A percentile compares a stretch with the other conserved stretches of the same genome.
These are phyloP conservation scores for Phrynocephalus guinanensis DNA, from an alignment of 2,797 vertebrate genomes.

Conservation along the genomic window DNA sequence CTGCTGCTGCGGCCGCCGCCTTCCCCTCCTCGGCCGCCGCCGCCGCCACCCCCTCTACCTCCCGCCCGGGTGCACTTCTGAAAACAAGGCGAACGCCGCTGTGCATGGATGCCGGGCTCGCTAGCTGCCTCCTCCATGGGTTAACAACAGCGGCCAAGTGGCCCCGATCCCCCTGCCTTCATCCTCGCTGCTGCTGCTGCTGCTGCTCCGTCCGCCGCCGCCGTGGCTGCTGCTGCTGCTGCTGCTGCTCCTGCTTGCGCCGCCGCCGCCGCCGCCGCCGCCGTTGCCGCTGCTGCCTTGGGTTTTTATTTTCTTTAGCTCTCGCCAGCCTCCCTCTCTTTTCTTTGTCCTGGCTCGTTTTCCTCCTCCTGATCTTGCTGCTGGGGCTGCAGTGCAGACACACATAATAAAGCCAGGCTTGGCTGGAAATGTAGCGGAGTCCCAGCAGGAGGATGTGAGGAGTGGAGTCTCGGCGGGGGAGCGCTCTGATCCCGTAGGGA, in stretches of 20 bases:
- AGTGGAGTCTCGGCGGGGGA: constrained; percentile 99
- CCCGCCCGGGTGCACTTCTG: constrained; percentile 70
- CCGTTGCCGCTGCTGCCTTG: constrained; percentile 74
- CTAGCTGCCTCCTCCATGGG: constrained; percentile 85
- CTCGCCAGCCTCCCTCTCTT: constrained; percentile 96
- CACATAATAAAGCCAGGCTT: constrained; percentile 99
- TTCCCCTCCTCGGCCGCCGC: constrained; percentile 31
- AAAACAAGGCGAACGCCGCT: constrained; percentile 62
- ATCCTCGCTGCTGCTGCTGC: constrained; percentile 64
- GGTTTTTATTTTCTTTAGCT: constrained; percentile 67
- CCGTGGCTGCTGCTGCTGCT: constrained; percentile 64
- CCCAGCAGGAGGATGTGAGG: constrained; percentile 99
- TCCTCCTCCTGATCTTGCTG: constrained; percentile 92
- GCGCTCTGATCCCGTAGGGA: constrained; percentile 99
- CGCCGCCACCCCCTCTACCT: constrained; percentile 43
- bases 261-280: constrained; percentile 52
- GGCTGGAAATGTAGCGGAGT: constrained; percentile 99
- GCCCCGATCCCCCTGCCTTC: constrained; percentile 68
- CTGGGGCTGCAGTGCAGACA: constrained; percentile 99
- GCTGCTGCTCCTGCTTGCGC: constrained; percentile 50
- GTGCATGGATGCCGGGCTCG: constrained; percentile 75
- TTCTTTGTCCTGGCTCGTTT: constrained; percentile 99
- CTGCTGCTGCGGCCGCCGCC: neutral
- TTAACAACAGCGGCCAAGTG: constrained; percentile 82
- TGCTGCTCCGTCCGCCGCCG: constrained; percentile 52